Evolutionary conservation across 2,797 vertebrate genomes (phyloP).

Genomic region (Myotis pilosus): DNA sequence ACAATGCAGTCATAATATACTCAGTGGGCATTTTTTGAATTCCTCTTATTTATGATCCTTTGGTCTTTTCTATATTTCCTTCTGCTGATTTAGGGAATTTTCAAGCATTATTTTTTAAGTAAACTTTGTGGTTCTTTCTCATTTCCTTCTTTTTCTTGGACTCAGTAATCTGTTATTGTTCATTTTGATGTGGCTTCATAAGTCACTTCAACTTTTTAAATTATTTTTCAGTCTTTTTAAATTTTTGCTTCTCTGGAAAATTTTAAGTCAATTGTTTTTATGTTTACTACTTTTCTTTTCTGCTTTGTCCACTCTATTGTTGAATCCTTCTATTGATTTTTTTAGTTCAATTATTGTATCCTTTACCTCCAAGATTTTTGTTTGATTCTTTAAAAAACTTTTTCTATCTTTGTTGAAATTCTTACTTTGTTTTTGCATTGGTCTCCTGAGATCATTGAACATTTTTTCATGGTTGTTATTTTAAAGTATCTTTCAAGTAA

Average conservation of each 20-base stretch:
- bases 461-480: not conserved
- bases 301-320: not conserved
- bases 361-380: not conserved
- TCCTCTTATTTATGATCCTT: not conserved
- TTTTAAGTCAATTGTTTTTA: not conserved
- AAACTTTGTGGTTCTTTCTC: not conserved
- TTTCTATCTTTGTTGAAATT: not conserved
- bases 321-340: not conserved
- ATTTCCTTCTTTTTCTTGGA: not conserved
- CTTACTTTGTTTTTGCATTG: not conserved
- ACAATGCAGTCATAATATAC: not conserved
- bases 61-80: not conserved
- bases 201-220: not conserved
- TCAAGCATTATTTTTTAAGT: not conserved
- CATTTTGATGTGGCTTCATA: not conserved
- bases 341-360: not conserved
- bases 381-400: not conserved
- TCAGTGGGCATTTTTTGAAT: not conserved
- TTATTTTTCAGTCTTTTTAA: not conserved
- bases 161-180: not conserved
- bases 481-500: not conserved
- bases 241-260: not conserved
- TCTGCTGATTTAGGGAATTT: not conserved
- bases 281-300: not conserved
- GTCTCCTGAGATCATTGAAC: not conserved